phyloP scores from a whole-genome alignment of 2,113 vertebrate genomes.

The Porphyrio hochstetteri region DNA sequence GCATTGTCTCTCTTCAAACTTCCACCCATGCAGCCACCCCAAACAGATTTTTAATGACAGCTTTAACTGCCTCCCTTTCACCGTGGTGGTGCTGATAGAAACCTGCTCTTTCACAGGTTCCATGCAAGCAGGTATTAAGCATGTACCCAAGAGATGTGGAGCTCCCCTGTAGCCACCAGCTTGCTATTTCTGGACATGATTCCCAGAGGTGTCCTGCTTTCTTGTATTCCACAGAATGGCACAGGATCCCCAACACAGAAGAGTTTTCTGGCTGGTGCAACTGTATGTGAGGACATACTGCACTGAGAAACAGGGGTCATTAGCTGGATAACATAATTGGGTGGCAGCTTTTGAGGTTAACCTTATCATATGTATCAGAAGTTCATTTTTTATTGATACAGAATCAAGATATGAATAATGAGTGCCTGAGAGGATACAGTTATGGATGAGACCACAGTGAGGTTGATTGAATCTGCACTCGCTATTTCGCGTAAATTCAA shows the following conservation, averaged over 20 bases:
- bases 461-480: background rate
- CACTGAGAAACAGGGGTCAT: background rate
- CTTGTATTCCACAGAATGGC: background rate
- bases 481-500: background rate
- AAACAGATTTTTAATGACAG: background rate
- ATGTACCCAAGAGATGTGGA: background rate
- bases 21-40: background rate
- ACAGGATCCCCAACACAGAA: fast-evolving
- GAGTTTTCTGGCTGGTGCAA: background rate
- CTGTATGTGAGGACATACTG: background rate
- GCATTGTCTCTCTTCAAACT: background rate
- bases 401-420: background rate
- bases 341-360: background rate
- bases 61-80: background rate
- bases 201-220: fast-evolving
- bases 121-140: background rate
- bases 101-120: background rate
- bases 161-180: background rate
- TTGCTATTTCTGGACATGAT: background rate
- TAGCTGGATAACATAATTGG: background rate
- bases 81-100: background rate
- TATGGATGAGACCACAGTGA: background rate
- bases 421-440: background rate
- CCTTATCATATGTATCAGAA: background rate
- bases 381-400: background rate